Base-by-base conservation (phyloP, 2,888 invertebrate genomes). In the Acronicta psi region DNA sequence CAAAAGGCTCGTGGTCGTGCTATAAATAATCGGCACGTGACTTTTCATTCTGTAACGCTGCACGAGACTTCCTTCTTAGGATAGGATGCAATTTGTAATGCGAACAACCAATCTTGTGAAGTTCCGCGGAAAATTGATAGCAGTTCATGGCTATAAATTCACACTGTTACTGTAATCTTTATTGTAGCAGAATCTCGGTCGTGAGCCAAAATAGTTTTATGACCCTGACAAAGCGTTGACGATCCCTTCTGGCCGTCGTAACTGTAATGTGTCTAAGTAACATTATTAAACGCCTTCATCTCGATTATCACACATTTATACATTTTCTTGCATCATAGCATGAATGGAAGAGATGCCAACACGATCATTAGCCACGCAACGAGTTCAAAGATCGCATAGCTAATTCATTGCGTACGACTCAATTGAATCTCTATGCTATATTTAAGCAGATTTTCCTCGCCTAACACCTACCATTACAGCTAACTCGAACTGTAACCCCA, bases 21-120 rank as follows among this genome's bases (percentile, higher is more conserved):
- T 66, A 61, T 56, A 66, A 58, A 71, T 71, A 66, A 44, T 59
- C 17, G 20, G 54, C 53, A 61, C 70, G 70, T 51, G 61, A 57
- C 23, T 43, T 52, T 55, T 44, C 17, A 49, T 49, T 57, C 16
- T 29, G 52, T 51, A 50, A 53, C 57, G 41, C 42, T 42, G 54
- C 65, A 54, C 56, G 60, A 59, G 60, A 57, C 60, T 68, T 70
- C 56, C 58, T 51, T 17, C 46, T 61, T 45, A 42, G 37, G 41
- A 46, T 44, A 17, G 23, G 16, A 42, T 45, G 55, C 41, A 64
- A 69, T 59, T 60, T 55, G 43, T 51, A 52, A 58, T 44, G 40
- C 51, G 29, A 42, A 14, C 29, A 34, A 25, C 46, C 20, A 42
- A 46, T 67, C 20, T 51, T 44, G 38, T 36, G 51, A 25, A 34